Base-by-base conservation (phyloP, 1,140 invertebrate genomes). In the Mesaphorura yosii region DNA sequence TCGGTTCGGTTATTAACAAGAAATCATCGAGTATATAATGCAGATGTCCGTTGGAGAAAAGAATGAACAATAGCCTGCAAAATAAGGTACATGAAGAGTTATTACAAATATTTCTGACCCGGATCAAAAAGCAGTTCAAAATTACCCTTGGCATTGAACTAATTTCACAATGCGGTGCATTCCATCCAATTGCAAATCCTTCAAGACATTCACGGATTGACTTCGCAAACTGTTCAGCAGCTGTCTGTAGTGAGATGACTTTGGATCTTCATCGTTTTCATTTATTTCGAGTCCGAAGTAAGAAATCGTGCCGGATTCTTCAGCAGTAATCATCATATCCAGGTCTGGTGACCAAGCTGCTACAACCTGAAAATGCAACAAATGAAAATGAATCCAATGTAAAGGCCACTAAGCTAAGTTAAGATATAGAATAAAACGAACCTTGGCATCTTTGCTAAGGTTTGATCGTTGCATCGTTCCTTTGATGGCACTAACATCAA, bases 41-140 rank as follows among this genome's bases (percentile, higher is more conserved):
- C 23, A 63, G 20, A 2, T 26, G 37, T 26, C 60, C 60, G 25
- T 49, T 54, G 6, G 57, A 57, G 2, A 59, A 26, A 7, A 63
- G 52, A 28, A 53, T 22, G 44, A 63, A 63, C 5, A 62, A 10
- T n/a, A 56, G 2, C n/a, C 60, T 59, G 31, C 22, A 53, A 38
- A 51, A 27, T 25, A 27, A 28, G 31, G 34, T 29, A 15, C n/a
- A n/a, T n/a, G n/a, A n/a, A n/a, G n/a, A n/a, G n/a, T n/a, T n/a
- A n/a, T n/a, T n/a, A n/a, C n/a, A n/a, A n/a, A n/a, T n/a, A n/a
- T n/a, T n/a, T n/a, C n/a, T n/a, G n/a, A n/a, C n/a, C n/a, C n/a
- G n/a, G n/a, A n/a, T n/a, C n/a, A n/a, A n/a, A n/a, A n/a, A n/a
- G n/a, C n/a, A n/a, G n/a, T n/a, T n/a, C 12, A 3, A 37, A 38